Evolutionary conservation across 2,888 invertebrate genomes (phyloP).

Genomic region (Agrilus mali): DNA sequence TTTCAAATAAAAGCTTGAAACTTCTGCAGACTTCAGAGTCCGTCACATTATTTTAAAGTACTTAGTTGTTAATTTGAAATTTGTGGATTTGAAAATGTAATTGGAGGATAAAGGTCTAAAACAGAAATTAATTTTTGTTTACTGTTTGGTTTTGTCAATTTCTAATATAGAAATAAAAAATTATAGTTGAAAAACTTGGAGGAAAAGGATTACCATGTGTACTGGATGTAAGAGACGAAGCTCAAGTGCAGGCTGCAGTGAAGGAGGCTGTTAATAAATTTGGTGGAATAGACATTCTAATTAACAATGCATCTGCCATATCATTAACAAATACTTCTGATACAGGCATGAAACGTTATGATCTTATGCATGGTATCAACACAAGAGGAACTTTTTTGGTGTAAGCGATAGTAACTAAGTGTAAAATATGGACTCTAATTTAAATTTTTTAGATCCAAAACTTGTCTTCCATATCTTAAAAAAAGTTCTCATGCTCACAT

Average conservation of each 20-base stretch:
- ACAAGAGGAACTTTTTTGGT: slow-evolving; percentile 90
- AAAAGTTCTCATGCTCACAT: slow-evolving; percentile 88
- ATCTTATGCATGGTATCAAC: slow-evolving; percentile 91
- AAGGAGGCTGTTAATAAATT: slow-evolving; percentile 70
- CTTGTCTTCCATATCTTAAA: slow-evolving; percentile 75
- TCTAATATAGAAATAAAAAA: not conserved
- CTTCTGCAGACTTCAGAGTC: too few relatives aligned
- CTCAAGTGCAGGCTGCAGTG: slow-evolving; percentile 57
- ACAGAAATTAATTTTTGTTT: too few relatives aligned
- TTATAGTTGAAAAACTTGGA: slow-evolving; percentile 70
- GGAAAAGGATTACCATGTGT: slow-evolving; percentile 78
- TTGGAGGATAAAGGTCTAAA: too few relatives aligned
- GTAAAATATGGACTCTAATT: not conserved
- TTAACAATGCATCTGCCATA: slow-evolving; percentile 97
- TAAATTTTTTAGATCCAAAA: slow-evolving; percentile 60
- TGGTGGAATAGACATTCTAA: slow-evolving; percentile 87
- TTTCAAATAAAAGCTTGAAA: too few relatives aligned
- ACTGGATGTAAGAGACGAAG: slow-evolving; percentile 79
- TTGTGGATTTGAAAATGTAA: too few relatives aligned
- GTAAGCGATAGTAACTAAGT: slow-evolving; percentile 40
- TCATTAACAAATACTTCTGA: slow-evolving; percentile 65
- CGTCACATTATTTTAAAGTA: too few relatives aligned
- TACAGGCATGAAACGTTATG: slow-evolving; percentile 92
- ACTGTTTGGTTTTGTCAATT: too few relatives aligned
- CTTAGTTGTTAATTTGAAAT: too few relatives aligned